Conservation (phyloP, 2,113 vertebrate species). For the Corynorhinus townsendii region DNA sequence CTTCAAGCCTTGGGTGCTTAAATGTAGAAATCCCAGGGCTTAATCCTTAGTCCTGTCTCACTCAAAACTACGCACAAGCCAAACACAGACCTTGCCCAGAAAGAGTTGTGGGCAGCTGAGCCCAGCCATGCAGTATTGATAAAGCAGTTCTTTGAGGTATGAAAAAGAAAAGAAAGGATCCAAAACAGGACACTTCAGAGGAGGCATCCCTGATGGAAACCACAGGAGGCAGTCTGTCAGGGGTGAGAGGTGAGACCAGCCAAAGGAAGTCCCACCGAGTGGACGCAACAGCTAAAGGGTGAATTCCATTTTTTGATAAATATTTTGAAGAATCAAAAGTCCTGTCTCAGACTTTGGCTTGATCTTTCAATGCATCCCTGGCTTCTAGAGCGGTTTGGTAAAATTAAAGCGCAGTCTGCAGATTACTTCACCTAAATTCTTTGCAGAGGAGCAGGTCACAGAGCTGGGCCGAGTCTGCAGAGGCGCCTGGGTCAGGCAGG, state of each 20-base stretch:
- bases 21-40: background rate
- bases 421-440: background rate
- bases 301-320: background rate
- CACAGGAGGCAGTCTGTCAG: background rate
- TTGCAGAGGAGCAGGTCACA: background rate
- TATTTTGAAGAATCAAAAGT: background rate
- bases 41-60: background rate
- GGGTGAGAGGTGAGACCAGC: background rate
- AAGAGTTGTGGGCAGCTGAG: constrained; percentile 50
- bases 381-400: background rate
- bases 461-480: background rate
- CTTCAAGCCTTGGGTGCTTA: background rate
- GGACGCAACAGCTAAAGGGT: background rate
- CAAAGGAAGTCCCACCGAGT: background rate
- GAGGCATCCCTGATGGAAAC: background rate
- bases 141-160: constrained; percentile 80
- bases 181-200: background rate
- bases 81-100: background rate
- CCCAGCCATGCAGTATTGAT: constrained; percentile 76
- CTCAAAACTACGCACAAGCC: background rate
- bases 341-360: background rate
- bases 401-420: background rate
- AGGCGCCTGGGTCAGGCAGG: background rate
- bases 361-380: background rate
- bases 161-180: background rate